Conservation (phyloP, 2,797 vertebrate genomes). For the Sebastes nivosus region DNA sequence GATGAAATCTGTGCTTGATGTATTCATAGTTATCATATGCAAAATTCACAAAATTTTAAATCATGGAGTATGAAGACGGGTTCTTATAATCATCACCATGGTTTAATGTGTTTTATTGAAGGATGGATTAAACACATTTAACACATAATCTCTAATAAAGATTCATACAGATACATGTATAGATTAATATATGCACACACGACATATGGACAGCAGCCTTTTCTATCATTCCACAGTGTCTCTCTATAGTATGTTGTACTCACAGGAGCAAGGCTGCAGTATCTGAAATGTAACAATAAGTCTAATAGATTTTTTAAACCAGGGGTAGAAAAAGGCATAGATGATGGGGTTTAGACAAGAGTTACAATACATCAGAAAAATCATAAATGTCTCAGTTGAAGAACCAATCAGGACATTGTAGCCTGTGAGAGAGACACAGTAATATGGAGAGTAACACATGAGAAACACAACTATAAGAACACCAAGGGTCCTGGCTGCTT, state of each 20-base stretch:
- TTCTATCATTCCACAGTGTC: not conserved
- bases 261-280: not conserved
- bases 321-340: not conserved
- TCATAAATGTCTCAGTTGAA: not conserved
- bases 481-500: too few relatives aligned
- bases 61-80: too few relatives aligned
- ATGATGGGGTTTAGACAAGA: constrained; percentile 25
- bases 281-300: not conserved
- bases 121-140: too few relatives aligned
- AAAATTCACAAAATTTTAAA: too few relatives aligned
- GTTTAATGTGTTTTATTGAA: too few relatives aligned
- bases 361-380: constrained; percentile 1
- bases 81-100: too few relatives aligned
- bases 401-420: not conserved
- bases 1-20: too few relatives aligned
- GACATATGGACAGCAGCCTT: not conserved
- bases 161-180: not conserved
- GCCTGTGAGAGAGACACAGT: not conserved
- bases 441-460: not conserved
- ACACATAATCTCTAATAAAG: not conserved
- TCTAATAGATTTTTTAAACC: not conserved
- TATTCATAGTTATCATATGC: too few relatives aligned
- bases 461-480: constrained; percentile 15
- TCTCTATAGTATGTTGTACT: not conserved
- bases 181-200: not conserved